Base-by-base conservation (phyloP, 2,888 invertebrate genomes). In the Drosophila hawaiiensis region DNA sequence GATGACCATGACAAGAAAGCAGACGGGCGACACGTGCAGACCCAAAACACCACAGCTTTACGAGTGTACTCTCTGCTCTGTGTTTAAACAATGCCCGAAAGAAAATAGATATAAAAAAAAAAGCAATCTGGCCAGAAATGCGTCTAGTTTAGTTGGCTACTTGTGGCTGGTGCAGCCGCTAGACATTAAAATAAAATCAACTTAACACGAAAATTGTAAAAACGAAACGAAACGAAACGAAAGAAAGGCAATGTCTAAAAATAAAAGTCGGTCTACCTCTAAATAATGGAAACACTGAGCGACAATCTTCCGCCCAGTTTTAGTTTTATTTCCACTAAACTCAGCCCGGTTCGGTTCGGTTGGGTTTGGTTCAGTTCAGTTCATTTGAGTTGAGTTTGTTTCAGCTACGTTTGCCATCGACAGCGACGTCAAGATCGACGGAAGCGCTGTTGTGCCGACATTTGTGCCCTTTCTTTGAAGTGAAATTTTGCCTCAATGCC, bases 141-240 rank as follows among this genome's bases (percentile, higher is more conserved):
- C 55, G 60, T 61, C 58, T 64, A 56, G 29, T 60, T 69, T 52
- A 47, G 49, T 54, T 76, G 67, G 65, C 66, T 47, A 56, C 60
- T 62, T 72, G 63, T 60, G 41, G 67, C 59, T 35, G 28, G 60
- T 53, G 61, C 61, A 61, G 35, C 53, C 6, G 29, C 6, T 29
- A 50, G 56, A 80, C 90, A 85, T 85, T 85, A 85, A 83, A 90
- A 85, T 90, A 83, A 81, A 88, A 85, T 88, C 81, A 85, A 85
- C 68, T 71, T 82, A 76, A 90, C 83, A 78, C 69, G 43, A 78
- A 67, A 77, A 79, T 54, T 65, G 56, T 65, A 55, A 59, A 63
- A 73, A 60, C 25, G 41, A 62, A 63, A 43, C 54, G 19, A 64
- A 68, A 69, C 53, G 59, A 70, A 60, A 63, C 10, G 65, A 78